A percentile compares a stretch with the other conserved stretches of the same genome.
phyloP scores from a whole-genome alignment of 2,888 invertebrate species.

The Monoplex corrugatus region DNA sequence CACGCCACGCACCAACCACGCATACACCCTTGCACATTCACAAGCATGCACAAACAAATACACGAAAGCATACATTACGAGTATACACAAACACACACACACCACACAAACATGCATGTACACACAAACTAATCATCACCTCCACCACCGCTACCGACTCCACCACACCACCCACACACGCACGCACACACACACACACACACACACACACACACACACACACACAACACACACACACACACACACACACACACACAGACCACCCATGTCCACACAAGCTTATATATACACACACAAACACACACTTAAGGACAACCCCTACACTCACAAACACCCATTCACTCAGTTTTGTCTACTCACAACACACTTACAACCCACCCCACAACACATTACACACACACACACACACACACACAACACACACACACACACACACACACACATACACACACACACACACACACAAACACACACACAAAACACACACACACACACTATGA shows the following conservation, averaged over 20 bases:
- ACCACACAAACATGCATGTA: too few relatives aligned
- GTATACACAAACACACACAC: not conserved
- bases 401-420: not conserved
- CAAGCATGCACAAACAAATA: not conserved
- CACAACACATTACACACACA: not conserved
- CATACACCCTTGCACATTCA: not conserved
- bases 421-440: not conserved
- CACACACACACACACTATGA: not conserved
- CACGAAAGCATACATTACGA: not conserved
- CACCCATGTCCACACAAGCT: not conserved
- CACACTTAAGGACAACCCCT: too few relatives aligned
- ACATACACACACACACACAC: not conserved
- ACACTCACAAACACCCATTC: too few relatives aligned
- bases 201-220: too few relatives aligned
- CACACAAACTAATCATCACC: too few relatives aligned
- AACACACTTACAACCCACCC: too few relatives aligned
- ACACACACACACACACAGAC: not conserved
- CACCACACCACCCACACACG: not conserved
- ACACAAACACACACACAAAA: too few relatives aligned
- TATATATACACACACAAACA: not conserved
- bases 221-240: too few relatives aligned
- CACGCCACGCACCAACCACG: not conserved
- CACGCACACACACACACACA: not conserved
- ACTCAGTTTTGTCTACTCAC: too few relatives aligned
- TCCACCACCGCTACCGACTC: too few relatives aligned